phyloP scores from a whole-genome alignment of 2,113 vertebrate species.

The Peromyscus californicus region DNA sequence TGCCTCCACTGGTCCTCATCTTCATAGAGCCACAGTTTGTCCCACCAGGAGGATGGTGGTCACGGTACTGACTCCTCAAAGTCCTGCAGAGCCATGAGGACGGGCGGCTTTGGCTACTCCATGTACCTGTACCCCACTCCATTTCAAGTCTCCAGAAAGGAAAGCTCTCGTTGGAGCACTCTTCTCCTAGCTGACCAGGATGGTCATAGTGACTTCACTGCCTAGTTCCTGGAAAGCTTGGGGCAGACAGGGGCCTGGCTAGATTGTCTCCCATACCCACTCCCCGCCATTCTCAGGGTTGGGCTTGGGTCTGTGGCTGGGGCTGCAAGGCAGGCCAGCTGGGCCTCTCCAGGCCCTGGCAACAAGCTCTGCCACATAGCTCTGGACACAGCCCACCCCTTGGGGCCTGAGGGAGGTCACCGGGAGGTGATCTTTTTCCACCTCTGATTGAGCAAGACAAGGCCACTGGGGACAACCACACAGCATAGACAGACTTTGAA shows the following conservation, averaged over 20 bases:
- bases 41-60: not conserved
- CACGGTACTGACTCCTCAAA: not conserved
- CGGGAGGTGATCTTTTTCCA: constrained; percentile 67
- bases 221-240: not conserved
- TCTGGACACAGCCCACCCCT: constrained; percentile 22
- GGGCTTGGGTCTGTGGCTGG: not conserved
- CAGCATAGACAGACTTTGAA: constrained; percentile 20
- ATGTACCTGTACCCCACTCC: not conserved
- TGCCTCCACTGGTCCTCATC: not conserved
- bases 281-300: not conserved
- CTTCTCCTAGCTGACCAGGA: not conserved
- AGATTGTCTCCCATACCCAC: not conserved
- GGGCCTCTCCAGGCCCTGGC: not conserved
- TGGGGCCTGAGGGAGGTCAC: constrained; percentile 15
- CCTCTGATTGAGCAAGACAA: constrained; percentile 54
- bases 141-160: not conserved
- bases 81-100: not conserved
- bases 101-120: not conserved
- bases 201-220: not conserved
- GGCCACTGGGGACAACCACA: not conserved
- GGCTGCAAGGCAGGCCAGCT: constrained; percentile 12
- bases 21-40: not conserved
- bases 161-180: not conserved
- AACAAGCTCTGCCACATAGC: not conserved
- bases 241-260: not conserved